Percentiles rank a stretch among this genome's conserved stretches.
phyloP scores from a whole-genome alignment of 2,113 vertebrate genomes.

The Daboia siamensis region DNA sequence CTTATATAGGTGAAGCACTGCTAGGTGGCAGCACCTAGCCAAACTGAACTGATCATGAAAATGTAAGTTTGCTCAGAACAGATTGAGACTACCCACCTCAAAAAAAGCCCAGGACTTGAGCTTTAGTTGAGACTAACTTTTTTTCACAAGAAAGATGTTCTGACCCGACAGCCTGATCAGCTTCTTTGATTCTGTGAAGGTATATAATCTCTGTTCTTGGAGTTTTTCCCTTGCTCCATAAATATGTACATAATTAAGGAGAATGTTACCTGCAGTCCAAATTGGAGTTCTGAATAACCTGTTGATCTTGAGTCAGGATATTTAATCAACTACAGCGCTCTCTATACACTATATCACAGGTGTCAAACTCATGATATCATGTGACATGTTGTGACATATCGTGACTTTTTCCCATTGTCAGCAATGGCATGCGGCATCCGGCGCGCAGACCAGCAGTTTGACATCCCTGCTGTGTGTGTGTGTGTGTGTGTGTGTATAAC shows the following conservation, averaged over 20 bases:
- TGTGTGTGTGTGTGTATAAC: accelerated
- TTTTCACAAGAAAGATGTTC: background rate
- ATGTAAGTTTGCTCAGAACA: background rate
- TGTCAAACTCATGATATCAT: no score
- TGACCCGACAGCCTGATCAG: background rate
- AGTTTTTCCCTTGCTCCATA: background rate
- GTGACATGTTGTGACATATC: no score
- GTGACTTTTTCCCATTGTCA: no score
- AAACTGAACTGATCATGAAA: background rate
- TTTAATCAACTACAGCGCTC: background rate
- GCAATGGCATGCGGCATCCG: no score
- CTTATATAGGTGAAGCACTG: background rate
- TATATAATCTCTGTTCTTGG: background rate
- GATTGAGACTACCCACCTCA: background rate
- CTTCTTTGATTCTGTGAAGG: background rate
- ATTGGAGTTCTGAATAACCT: background rate
- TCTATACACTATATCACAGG: background rate
- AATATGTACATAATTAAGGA: background rate
- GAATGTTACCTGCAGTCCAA: background rate
- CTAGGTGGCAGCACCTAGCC: background rate
- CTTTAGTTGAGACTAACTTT: background rate
- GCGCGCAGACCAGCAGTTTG: no score
- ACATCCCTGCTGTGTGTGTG: no score
- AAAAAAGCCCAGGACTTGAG: background rate
- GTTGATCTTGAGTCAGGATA: background rate